These are phyloP conservation scores for Trichonephila inaurata DNA, from an alignment of 1,140 invertebrate genomes.

Conservation along the genomic window DNA sequence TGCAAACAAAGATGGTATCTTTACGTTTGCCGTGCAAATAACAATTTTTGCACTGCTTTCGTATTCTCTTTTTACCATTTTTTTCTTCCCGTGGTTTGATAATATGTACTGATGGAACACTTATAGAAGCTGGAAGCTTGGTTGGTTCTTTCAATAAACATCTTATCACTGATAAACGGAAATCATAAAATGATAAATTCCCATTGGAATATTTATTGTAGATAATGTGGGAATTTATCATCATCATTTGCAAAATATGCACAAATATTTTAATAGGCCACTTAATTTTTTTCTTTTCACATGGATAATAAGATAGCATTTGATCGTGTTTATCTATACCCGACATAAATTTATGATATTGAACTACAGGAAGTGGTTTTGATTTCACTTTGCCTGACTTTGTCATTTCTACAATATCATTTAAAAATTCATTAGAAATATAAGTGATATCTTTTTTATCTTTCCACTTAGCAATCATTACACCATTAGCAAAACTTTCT, in stretches of 20 bases:
- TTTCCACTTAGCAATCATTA: conserved; percentile 53
- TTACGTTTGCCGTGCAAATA: conserved; percentile 45
- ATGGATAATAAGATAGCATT: conserved; percentile 48
- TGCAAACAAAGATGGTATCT: conserved; percentile 45
- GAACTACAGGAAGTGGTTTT: conserved; percentile 5
- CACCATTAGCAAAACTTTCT: conserved; percentile 49
- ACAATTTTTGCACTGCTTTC: conserved; percentile 58
- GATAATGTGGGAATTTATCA: conserved; percentile 29
- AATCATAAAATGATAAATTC: conserved; percentile 42
- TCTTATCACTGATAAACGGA: conserved; percentile 40
- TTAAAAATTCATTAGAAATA: conserved; percentile 47
- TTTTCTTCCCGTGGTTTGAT: conserved; percentile 6
- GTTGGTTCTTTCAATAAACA: conserved; percentile 32
- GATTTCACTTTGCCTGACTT: conserved; percentile 26
- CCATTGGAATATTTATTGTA: conserved; percentile 31
- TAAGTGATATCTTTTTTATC: conserved; percentile 6
- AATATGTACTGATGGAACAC: conserved; percentile 11
- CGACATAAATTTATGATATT: conserved; percentile 54
- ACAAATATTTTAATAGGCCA: conserved; percentile 35
- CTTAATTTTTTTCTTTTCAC: conserved; percentile 11
- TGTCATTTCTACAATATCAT: neutral
- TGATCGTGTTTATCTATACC: conserved; percentile 51
- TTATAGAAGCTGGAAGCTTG: neutral
- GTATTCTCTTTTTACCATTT: neutral
- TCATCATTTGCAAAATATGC: conserved; percentile 56